phyloP scores from a whole-genome alignment of 2,797 vertebrate genomes.

The Chiroxiphia lanceolata region DNA sequence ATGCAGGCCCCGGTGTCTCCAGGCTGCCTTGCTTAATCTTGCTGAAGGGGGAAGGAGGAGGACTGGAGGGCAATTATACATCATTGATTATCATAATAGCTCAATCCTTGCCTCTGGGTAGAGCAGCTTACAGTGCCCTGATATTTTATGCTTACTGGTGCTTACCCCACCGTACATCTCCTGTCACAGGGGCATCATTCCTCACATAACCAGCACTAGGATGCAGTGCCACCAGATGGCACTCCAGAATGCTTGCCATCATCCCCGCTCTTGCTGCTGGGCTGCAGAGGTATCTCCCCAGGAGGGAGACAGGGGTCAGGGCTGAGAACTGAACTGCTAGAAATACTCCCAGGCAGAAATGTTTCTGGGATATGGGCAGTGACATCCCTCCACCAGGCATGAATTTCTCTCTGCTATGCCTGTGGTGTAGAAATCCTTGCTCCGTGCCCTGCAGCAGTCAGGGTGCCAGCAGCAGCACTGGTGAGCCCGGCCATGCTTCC shows the following conservation, averaged over 20 bases:
- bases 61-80: neutral
- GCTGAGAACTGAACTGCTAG: accelerated
- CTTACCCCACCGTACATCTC: accelerated
- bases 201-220: accelerated
- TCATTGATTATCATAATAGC: accelerated
- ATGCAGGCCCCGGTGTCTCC: accelerated
- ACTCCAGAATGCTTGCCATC: neutral
- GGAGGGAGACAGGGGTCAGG: neutral
- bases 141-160: accelerated
- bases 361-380: accelerated
- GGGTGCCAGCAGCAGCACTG: accelerated
- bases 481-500: accelerated
- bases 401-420: accelerated
- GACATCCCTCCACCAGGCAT: accelerated
- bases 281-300: neutral
- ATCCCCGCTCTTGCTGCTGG: neutral
- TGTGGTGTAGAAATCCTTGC: accelerated
- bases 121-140: neutral
- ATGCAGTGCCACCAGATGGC: neutral
- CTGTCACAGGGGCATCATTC: accelerated
- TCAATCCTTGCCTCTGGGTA: neutral
- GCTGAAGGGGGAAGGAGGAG: neutral
- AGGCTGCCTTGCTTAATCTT: neutral
- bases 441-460: accelerated
- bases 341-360: neutral